Base-by-base conservation (phyloP, 2,888 invertebrate species). In the Cheilosia pagana region DNA sequence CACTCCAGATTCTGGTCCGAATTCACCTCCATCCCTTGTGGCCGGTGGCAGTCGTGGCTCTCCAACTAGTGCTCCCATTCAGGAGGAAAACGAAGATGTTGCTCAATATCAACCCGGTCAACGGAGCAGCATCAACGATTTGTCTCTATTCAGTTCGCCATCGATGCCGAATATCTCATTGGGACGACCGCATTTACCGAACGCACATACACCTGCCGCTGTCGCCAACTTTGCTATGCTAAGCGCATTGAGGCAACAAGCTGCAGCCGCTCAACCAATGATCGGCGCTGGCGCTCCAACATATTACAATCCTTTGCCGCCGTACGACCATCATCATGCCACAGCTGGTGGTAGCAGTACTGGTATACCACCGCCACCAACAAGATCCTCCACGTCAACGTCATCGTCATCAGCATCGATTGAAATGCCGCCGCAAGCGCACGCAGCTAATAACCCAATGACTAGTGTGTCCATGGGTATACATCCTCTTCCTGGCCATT, bases 91-190 rank as follows among this genome's bases (percentile, higher is more conserved):
- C 90, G 96, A 96, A 92, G 94, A 94, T 89, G 93, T 94, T 63
- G 93, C 93, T 78, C 93, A 93, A 35, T 95, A 94, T 89, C 94
- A 94, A 71, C 93, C 94, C 90, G 94, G 93, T 89, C 95, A 92
- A 90, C 94, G 93, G 90, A 95, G 93, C 92, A 96, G 93, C 93
- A 95, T 93, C 92, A 95, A 93, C 92, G 94, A 96, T 92, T 92
- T 96, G 89, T 93, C 96, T 82, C 94, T 98, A 86, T 98, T 98
- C 93, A 97, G 97, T 88, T 98, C 98, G 89, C 98, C 98, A 75
- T 98, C 98, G 89, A 95, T 98, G 96, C 98, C 98, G 89, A 98
- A 98, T 93, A 98, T 98, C 91, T 98, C 98, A 85, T 93, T 98
- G 89, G 98, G 97, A 75, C 94, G 96, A 88, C 97, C 97, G 87